phyloP scores from a whole-genome alignment of 2,888 invertebrate genomes.

The Meteorus cinctellus region DNA sequence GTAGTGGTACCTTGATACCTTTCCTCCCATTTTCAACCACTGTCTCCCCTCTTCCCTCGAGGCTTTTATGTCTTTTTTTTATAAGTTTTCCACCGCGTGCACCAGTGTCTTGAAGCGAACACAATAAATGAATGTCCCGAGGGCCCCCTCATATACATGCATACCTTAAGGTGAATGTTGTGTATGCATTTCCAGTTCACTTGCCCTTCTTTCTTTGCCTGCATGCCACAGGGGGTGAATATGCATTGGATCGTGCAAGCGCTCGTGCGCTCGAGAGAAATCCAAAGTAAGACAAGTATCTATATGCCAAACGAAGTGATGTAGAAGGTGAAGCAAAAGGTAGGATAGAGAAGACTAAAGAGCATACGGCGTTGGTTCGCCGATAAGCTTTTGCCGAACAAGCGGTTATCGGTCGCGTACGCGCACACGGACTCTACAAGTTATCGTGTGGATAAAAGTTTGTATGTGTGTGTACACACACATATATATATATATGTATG shows the following conservation, averaged over 20 bases:
- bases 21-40: not conserved
- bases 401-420: conserved; percentile 39
- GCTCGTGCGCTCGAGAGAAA: conserved; percentile 2
- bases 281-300: not conserved
- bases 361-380: conserved; percentile 18
- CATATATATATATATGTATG: too few species aligned
- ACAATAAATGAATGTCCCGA: conserved; percentile 38
- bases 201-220: conserved; percentile 17
- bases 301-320: not conserved
- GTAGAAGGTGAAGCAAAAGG: conserved; percentile 15
- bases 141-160: not conserved
- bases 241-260: conserved; percentile 1
- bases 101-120: conserved; percentile 13
- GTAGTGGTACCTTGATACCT: not conserved
- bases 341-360: conserved; percentile 27
- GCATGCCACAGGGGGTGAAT: conserved; percentile 18
- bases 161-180: not conserved
- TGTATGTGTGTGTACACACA: not conserved
- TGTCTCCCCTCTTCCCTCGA: not conserved
- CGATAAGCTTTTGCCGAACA: conserved; percentile 48
- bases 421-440: conserved; percentile 11
- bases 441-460: too few species aligned
- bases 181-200: conserved; percentile 18
- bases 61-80: not conserved
- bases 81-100: not conserved